phyloP scores from a whole-genome alignment of 2,888 invertebrate species.

The Bhutanitis thaidina region DNA sequence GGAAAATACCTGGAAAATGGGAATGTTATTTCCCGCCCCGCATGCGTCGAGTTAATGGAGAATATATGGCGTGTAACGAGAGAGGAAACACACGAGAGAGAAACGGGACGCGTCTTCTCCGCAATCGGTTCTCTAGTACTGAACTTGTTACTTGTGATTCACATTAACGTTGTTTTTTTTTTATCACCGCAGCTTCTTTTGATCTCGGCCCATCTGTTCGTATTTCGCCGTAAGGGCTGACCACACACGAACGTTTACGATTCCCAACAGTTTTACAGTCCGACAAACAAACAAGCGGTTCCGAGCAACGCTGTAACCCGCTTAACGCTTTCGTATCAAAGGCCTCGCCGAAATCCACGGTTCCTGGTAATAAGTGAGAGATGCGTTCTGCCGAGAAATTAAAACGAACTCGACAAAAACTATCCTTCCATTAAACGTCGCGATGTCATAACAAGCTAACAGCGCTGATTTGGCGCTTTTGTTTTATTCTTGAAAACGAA shows the following conservation, averaged over 20 bases:
- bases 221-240: slow-evolving; percentile 78
- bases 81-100: slow-evolving; percentile 36
- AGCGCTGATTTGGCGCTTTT: slow-evolving; percentile 1
- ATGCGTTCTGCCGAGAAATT: slow-evolving; percentile 19
- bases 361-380: slow-evolving; percentile 50
- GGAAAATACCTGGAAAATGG: slow-evolving; percentile 75
- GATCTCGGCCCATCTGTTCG: slow-evolving; percentile 75
- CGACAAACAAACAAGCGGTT: slow-evolving; percentile 75
- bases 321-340: slow-evolving; percentile 65
- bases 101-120: slow-evolving; percentile 23
- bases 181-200: slow-evolving; percentile 68
- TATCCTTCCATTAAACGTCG: slow-evolving; percentile 22
- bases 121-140: slow-evolving; percentile 44
- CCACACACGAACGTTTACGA: slow-evolving; percentile 78
- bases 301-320: slow-evolving; percentile 62
- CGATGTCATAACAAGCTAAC: slow-evolving; percentile 26
- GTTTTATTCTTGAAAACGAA: slow-evolving; percentile 11
- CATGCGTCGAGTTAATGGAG: slow-evolving; percentile 29
- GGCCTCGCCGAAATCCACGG: slow-evolving; percentile 55
- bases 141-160: slow-evolving; percentile 69
- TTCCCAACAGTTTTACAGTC: slow-evolving; percentile 72
- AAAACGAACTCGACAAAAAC: slow-evolving; percentile 19
- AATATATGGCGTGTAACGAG: slow-evolving; percentile 42
- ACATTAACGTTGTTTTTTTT: slow-evolving; percentile 64
- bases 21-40: slow-evolving; percentile 50